Conservation (phyloP, 2,888 invertebrate species). For the Oscheius sp. region DNA sequence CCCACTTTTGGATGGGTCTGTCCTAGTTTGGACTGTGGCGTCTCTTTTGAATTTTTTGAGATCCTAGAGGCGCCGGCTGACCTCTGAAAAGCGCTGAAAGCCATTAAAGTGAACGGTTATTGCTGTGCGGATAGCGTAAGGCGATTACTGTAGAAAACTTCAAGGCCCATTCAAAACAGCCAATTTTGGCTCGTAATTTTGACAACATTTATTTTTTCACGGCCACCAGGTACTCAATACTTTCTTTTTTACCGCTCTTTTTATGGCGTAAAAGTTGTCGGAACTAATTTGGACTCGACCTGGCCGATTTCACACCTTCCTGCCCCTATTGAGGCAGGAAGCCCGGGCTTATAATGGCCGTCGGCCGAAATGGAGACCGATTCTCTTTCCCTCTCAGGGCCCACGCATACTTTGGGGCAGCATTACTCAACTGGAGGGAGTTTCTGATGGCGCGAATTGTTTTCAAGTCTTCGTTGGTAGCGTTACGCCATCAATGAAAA, state of each 20-base stretch:
- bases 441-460: too few species aligned
- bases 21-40: background rate
- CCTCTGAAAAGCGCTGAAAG: conserved; percentile 23
- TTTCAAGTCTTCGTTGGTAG: background rate
- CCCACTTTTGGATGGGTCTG: background rate
- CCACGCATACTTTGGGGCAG: background rate
- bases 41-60: conserved; percentile 22
- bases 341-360: conserved; percentile 23
- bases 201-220: background rate
- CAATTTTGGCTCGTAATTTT: background rate
- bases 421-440: background rate
- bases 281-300: conserved; percentile 26
- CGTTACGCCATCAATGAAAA: conserved; percentile 18
- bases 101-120: conserved; percentile 33
- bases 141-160: conserved; percentile 23
- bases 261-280: conserved; percentile 19
- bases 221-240: too few species aligned
- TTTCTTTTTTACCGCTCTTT: conserved; percentile 4
- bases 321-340: conserved; percentile 28
- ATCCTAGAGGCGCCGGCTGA: conserved; percentile 16
- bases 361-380: conserved; percentile 14
- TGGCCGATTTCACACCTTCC: conserved; percentile 29
- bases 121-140: conserved; percentile 2
- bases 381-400: background rate
- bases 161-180: background rate